These are phyloP conservation scores for Coremacera marginata DNA, from an alignment of 2,888 invertebrate species.

Conservation along the genomic window DNA sequence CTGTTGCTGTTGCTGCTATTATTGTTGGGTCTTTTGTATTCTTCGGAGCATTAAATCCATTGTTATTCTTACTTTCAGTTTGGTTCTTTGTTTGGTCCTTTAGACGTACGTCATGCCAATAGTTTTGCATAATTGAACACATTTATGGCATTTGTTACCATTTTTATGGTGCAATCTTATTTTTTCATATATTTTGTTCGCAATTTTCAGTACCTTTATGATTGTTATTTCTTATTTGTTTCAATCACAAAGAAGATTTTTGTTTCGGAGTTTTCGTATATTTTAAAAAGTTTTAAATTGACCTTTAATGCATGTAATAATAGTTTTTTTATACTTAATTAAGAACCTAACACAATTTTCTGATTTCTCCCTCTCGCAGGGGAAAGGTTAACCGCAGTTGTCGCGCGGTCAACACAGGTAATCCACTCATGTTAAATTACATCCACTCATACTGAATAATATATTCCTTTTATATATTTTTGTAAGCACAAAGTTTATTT, in stretches of 20 bases:
- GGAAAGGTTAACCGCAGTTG: no score
- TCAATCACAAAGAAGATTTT: not conserved
- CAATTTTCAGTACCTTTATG: not conserved
- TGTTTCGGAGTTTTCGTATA: not conserved
- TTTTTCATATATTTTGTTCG: not conserved
- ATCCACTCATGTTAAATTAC: no score
- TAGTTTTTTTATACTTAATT: no score
- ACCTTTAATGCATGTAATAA: no score
- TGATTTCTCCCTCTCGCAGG: no score
- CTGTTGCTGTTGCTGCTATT: not conserved
- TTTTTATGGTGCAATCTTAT: not conserved
- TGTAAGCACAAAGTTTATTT: no score
- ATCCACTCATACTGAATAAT: no score
- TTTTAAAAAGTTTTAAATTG: not conserved
- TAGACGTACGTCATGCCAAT: not conserved
- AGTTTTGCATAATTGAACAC: conserved; percentile 25
- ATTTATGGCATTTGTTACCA: conserved; percentile 21
- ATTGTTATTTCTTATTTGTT: not conserved
- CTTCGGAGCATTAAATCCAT: not conserved
- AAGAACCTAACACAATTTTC: no score
- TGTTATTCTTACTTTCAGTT: conserved; percentile 1
- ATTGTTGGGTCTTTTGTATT: conserved; percentile 1
- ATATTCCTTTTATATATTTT: no score
- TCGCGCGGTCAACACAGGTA: no score
- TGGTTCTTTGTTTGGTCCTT: conserved; percentile 4